These are phyloP conservation scores for Drosophila anomalipes DNA, from an alignment of 2,888 invertebrate genomes.

Conservation along the genomic window DNA sequence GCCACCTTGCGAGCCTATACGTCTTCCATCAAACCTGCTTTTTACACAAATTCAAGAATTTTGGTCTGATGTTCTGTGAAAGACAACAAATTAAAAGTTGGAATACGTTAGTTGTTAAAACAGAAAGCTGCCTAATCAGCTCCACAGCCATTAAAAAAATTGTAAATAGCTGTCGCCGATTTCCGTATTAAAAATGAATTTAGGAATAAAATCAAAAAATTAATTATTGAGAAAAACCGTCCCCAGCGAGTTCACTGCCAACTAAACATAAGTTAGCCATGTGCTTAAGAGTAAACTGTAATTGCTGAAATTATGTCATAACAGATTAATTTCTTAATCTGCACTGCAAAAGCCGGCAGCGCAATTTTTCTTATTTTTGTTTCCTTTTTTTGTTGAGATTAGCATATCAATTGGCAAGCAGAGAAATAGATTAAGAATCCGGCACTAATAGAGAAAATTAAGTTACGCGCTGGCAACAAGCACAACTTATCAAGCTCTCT, in stretches of 20 bases:
- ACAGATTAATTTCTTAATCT: conserved; percentile 18
- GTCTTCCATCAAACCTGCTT: neutral
- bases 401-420: conserved; percentile 75
- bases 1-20: neutral
- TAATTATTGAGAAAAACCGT: neutral
- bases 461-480: conserved; percentile 68
- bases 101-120: neutral
- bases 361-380: conserved; percentile 4
- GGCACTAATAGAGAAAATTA: conserved; percentile 75
- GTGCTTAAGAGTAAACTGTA: neutral
- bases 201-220: no score
- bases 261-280: neutral
- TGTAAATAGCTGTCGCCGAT: neutral
- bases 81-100: neutral
- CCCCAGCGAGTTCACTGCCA: neutral
- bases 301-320: conserved; percentile 7
- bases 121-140: neutral
- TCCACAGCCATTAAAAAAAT: neutral
- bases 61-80: no score
- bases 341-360: conserved; percentile 11
- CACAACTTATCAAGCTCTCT: conserved; percentile 59
- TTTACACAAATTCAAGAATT: neutral
- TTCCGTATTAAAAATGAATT: no score
- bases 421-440: conserved; percentile 75
- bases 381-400: conserved; percentile 44